Base-by-base conservation (phyloP, 2,797 vertebrate genomes). In the Lutjanus argentimaculatus region DNA sequence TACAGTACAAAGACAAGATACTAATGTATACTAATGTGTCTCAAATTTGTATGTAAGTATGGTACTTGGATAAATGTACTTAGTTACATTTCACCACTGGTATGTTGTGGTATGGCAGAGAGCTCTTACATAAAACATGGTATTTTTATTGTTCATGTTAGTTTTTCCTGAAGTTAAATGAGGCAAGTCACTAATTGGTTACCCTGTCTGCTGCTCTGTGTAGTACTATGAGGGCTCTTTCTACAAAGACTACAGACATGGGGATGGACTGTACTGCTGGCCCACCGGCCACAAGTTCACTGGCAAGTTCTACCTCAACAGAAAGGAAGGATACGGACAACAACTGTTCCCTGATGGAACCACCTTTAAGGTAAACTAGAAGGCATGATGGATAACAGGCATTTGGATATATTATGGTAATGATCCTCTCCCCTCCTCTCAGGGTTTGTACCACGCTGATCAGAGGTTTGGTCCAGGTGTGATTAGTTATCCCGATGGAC, bases 381-480 rank as follows among this genome's bases (percentile, higher is more conserved):
- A 53, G 6, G 15, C 56, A 9, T 1, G 14, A 21, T 65, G 7
- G 19, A 52, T 25, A 8, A 45, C 30, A 4, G 5, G 12, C 12
- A 36, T 66, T 59, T 53, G 1, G 30, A 36, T 36, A 36, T 36
- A 36, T 36, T 36, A 70, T 36, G 45, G 1, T 11, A 64, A 14
- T 1, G 0, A 57, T 7, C 7, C 8, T 51, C 36, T 67, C 6
- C n/a, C 13, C 19, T 57, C n/a, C 57, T 62, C 8, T 42, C 89
- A 98, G 98, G 98, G 97, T 48, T 93, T 99, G 82, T 98, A 97
- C 87, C 94, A 89, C 40, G 76, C 77, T 0, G 96, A 96, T 76
- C 83, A 95, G 21, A 95, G 95, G 49, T 96, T 97, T 14, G 97
- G 97, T 55, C 97, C 97, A 0, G 97, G 97, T n/a, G 82, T 98